A percentile compares a stretch with the other conserved stretches of the same genome.
Evolutionary conservation across 2,797 vertebrate species (phyloP).

Genomic region (Rhinella marina): DNA sequence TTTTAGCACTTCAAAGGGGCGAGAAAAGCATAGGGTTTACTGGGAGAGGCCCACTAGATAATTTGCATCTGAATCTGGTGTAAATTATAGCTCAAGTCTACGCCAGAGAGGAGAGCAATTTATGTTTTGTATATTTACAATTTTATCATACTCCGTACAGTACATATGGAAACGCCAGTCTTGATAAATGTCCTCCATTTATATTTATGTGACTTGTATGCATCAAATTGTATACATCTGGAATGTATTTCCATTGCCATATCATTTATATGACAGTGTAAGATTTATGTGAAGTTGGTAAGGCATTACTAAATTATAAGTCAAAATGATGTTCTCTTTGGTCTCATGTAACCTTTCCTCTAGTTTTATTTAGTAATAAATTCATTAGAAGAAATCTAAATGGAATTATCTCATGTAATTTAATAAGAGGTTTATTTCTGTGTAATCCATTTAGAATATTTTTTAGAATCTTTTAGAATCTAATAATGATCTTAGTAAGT

Average conservation of each 20-base stretch:
- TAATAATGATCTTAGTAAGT: constrained; percentile 24
- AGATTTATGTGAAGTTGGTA: background rate
- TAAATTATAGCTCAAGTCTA: too few species aligned
- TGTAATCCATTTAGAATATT: constrained; percentile 38
- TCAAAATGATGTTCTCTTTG: background rate
- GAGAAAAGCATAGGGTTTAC: too few species aligned
- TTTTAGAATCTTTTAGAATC: too few species aligned
- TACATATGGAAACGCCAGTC: too few species aligned
- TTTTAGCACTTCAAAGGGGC: too few species aligned
- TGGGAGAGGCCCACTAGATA: too few species aligned
- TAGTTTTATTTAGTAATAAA: constrained; percentile 32
- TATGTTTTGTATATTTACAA: too few species aligned
- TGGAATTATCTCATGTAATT: constrained; percentile 33
- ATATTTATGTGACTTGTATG: background rate
- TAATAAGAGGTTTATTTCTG: constrained; percentile 21
- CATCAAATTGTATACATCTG: background rate
- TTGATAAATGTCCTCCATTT: background rate
- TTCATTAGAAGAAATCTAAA: constrained; percentile 23
- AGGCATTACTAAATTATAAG: background rate
- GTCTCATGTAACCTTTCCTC: constrained; percentile 10
- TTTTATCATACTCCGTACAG: too few species aligned
- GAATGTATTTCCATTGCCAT: background rate
- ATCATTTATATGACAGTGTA: background rate
- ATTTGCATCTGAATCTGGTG: too few species aligned
- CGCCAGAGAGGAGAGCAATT: too few species aligned